Evolutionary conservation across 2,113 vertebrate genomes (phyloP).

Genomic region (Hemiprocne comata): DNA sequence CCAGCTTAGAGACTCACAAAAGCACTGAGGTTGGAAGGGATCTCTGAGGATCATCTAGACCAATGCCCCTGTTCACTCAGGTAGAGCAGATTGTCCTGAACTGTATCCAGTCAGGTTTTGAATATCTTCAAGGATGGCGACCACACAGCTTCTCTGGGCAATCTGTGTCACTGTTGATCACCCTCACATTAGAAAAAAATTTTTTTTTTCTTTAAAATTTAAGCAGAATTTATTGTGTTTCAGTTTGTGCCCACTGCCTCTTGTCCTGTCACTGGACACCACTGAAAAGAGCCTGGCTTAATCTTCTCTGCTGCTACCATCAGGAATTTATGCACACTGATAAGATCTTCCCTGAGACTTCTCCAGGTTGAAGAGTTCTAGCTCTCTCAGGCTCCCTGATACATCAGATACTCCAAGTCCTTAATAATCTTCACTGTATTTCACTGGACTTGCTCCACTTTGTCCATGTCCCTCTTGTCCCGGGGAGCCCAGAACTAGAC

Average conservation of each 20-base stretch:
- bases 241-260: not conserved
- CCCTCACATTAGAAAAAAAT: not conserved
- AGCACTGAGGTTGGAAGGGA: not conserved
- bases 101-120: not conserved
- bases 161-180: not conserved
- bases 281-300: not conserved
- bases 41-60: not conserved
- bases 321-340: not conserved
- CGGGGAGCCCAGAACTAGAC: not conserved
- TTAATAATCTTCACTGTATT: not conserved
- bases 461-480: not conserved
- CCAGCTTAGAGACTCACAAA: not conserved
- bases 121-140: not conserved
- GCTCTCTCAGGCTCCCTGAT: not conserved
- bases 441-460: not conserved
- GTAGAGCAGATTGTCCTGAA: not conserved
- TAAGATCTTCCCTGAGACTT: not conserved
- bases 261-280: not conserved
- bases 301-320: not conserved
- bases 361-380: not conserved
- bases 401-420: not conserved
- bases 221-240: not conserved
- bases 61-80: not conserved
- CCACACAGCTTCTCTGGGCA: no score
- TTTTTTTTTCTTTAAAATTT: not conserved